A percentile compares a stretch with the other conserved stretches of the same genome.
These are phyloP conservation scores for Caenorhabditis imperialis DNA, from an alignment of 2,888 invertebrate species.

Conservation along the genomic window DNA sequence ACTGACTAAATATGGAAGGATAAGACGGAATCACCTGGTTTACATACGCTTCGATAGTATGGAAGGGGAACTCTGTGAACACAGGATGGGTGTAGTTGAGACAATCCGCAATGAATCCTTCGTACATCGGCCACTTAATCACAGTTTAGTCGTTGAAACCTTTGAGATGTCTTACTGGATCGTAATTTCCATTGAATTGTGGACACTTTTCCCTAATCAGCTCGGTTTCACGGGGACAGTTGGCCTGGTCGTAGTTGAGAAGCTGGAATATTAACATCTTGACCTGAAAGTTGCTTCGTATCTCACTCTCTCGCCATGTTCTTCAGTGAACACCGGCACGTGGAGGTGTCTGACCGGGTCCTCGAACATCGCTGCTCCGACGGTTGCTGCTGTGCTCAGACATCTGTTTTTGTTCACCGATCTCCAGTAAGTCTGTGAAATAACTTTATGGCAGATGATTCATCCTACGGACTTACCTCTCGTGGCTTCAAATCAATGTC, in stretches of 20 bases:
- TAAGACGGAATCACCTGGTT: slow-evolving; percentile 21
- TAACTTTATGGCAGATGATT: no score
- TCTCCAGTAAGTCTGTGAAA: slow-evolving; percentile 49
- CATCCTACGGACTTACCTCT: no score
- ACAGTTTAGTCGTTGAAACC: neutral
- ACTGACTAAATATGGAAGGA: neutral
- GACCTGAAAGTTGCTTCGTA: no score
- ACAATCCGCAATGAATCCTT: slow-evolving; percentile 42
- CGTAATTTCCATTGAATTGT: slow-evolving; percentile 5
- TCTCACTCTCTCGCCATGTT: slow-evolving; percentile 11
- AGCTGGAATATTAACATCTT: slow-evolving; percentile 27
- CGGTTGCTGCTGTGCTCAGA: slow-evolving; percentile 39
- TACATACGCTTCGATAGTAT: slow-evolving; percentile 31
- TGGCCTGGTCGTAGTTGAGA: slow-evolving; percentile 17
- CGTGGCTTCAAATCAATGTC: slow-evolving; percentile 14
- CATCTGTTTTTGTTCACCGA: slow-evolving; percentile 46
- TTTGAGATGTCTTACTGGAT: slow-evolving; percentile 10
- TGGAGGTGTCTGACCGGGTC: slow-evolving; percentile 14
- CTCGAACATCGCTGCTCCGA: slow-evolving; percentile 47
- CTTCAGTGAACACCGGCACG: slow-evolving; percentile 38
- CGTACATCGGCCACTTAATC: slow-evolving; percentile 45
- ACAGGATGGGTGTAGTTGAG: slow-evolving; percentile 29
- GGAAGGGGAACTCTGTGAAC: slow-evolving; percentile 15
- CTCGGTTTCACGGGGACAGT: slow-evolving; percentile 20
- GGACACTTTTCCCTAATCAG: slow-evolving; percentile 34